Conservation (phyloP, 2,888 invertebrate genomes). For the Neuroscelio doddi region DNA sequence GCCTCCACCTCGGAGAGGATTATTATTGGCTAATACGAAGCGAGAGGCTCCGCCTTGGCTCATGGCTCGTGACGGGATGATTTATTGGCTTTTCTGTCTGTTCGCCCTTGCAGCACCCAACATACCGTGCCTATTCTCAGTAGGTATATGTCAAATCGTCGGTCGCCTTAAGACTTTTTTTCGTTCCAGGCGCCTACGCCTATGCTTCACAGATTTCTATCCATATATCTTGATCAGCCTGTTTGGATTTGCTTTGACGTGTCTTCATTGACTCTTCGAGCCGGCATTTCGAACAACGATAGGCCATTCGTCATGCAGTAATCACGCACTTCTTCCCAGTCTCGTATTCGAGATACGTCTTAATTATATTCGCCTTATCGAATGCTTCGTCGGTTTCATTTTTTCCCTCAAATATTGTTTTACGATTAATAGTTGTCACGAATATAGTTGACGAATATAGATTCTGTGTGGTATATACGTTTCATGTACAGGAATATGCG, state of each 20-base stretch:
- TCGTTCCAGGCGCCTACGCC: constrained; percentile 36
- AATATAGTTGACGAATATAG: too few species aligned
- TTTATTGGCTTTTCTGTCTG: constrained; percentile 75
- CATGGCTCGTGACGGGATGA: constrained; percentile 76
- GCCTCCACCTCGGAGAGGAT: constrained; percentile 74
- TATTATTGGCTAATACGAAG: constrained; percentile 77
- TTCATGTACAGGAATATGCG: too few species aligned
- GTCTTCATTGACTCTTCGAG: constrained; percentile 27
- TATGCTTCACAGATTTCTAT: constrained; percentile 27
- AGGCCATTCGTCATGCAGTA: constrained; percentile 25
- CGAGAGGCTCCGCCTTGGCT: constrained; percentile 76
- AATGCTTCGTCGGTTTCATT: too few species aligned
- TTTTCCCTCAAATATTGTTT: too few species aligned
- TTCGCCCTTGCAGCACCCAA: constrained; percentile 70
- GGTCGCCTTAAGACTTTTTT: constrained; percentile 36
- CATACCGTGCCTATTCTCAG: constrained; percentile 61
- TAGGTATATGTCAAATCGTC: constrained; percentile 38
- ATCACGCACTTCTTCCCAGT: constrained; percentile 12
- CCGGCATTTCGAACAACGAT: constrained; percentile 29
- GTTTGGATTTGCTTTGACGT: constrained; percentile 29
- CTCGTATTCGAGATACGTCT: neutral
- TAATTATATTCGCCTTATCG: neutral
- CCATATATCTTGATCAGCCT: constrained; percentile 37
- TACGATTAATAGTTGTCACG: too few species aligned
- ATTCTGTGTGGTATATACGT: too few species aligned